These are phyloP conservation scores for Epirrhoe alternata DNA, from an alignment of 2,888 invertebrate genomes.

Conservation along the genomic window DNA sequence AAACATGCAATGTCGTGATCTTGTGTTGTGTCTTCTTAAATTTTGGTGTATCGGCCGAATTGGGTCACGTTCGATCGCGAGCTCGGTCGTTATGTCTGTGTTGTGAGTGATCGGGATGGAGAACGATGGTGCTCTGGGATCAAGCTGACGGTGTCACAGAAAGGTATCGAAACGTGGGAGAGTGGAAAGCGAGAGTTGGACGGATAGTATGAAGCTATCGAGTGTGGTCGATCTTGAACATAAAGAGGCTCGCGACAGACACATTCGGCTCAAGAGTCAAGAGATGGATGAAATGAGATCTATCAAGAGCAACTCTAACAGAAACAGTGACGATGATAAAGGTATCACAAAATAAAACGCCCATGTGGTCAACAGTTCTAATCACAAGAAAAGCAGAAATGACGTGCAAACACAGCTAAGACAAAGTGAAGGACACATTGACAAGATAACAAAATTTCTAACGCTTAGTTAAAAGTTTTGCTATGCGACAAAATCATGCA, in stretches of 20 bases:
- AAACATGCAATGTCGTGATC: conserved; percentile 84
- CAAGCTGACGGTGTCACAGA: conserved; percentile 78
- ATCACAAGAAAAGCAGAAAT: conserved; percentile 70
- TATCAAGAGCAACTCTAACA: conserved; percentile 83
- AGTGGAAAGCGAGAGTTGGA: conserved; percentile 74
- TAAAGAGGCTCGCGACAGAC: conserved; percentile 76
- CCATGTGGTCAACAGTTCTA: conserved; percentile 74
- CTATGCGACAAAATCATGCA: conserved; percentile 58
- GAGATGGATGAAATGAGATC: conserved; percentile 82
- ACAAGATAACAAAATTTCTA: conserved; percentile 62
- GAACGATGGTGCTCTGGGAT: conserved; percentile 73
- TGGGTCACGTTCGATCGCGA: conserved; percentile 49
- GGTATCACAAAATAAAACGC: conserved; percentile 86
- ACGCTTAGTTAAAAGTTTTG: conserved; percentile 57
- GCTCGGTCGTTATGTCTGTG: conserved; percentile 46
- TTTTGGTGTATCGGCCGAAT: conserved; percentile 73
- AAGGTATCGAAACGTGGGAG: conserved; percentile 72
- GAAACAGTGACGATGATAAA: conserved; percentile 83
- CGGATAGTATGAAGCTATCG: conserved; percentile 73
- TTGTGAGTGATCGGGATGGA: conserved; percentile 63
- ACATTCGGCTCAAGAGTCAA: conserved; percentile 76
- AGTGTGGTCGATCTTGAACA: conserved; percentile 64
- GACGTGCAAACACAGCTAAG: conserved; percentile 73
- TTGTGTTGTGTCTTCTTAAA: conserved; percentile 72
- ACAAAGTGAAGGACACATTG: conserved; percentile 63